Evolutionary conservation across 2,888 invertebrate genomes (phyloP).

Genomic region (Troilus luridus): DNA sequence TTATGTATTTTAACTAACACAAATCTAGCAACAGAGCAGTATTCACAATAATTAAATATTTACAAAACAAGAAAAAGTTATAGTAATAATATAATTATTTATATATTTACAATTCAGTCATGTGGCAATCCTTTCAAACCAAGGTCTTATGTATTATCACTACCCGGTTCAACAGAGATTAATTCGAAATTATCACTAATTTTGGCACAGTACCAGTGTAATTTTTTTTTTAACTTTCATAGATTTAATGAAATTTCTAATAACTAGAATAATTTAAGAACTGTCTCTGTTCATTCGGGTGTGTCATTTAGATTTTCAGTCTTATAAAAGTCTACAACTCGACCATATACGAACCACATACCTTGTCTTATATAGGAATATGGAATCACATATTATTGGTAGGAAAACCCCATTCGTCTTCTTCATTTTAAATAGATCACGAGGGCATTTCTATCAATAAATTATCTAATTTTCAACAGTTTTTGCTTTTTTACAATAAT

Average conservation of each 20-base stretch:
- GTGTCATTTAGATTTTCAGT: constrained; percentile 57
- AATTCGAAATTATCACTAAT: constrained; percentile 50
- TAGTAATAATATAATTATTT: constrained; percentile 52
- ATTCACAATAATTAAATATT: constrained; percentile 60
- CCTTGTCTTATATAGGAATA: constrained; percentile 55
- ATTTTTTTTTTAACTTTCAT: constrained; percentile 49
- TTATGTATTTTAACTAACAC: constrained; percentile 58
- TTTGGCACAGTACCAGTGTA: constrained; percentile 56
- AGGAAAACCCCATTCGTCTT: constrained; percentile 54
- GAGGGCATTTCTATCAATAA: constrained; percentile 58
- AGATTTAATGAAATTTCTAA: constrained; percentile 40
- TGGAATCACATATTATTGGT: constrained; percentile 59
- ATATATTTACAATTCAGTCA: constrained; percentile 61
- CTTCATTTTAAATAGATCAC: constrained; percentile 52
- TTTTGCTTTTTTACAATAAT: constrained; percentile 46
- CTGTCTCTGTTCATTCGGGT: constrained; percentile 22
- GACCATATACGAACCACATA: constrained; percentile 53
- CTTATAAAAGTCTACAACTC: constrained; percentile 56
- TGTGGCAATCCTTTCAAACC: constrained; percentile 58
- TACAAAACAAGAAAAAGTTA: constrained; percentile 59
- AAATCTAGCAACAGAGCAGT: constrained; percentile 58
- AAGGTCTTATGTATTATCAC: constrained; percentile 54
- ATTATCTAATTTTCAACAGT: constrained; percentile 56
- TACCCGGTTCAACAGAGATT: constrained; percentile 36
- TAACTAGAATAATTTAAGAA: constrained; percentile 32